These are phyloP conservation scores for Dynastes grantii DNA, from an alignment of 2,888 invertebrate genomes.

Conservation along the genomic window DNA sequence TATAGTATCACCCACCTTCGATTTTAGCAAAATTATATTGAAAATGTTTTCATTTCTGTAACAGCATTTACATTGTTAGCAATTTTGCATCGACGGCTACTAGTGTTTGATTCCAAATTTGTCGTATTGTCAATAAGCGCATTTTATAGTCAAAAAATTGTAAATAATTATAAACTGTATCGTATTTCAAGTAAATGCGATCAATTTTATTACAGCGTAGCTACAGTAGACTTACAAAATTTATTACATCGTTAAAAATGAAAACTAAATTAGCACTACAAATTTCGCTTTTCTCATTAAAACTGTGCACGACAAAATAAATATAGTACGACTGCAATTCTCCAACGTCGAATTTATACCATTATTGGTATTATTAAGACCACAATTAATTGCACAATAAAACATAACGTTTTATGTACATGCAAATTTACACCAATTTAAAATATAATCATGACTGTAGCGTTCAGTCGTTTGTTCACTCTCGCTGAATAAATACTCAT, in stretches of 20 bases:
- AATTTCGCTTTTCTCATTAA: constrained; percentile 30
- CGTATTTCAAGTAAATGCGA: not conserved
- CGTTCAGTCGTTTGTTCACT: constrained; percentile 36
- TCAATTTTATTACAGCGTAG: not conserved
- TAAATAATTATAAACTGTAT: no score
- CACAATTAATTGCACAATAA: constrained; percentile 41
- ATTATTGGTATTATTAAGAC: constrained; percentile 42
- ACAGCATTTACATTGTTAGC: no score
- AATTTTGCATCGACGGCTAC: no score
- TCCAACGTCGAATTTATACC: constrained; percentile 17
- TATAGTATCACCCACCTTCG: no score
- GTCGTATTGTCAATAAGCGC: not conserved
- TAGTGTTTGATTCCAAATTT: no score
- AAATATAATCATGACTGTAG: constrained; percentile 36
- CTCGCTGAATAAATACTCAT: constrained; percentile 1
- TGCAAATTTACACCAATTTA: constrained; percentile 44
- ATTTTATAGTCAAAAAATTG: not conserved
- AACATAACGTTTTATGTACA: constrained; percentile 42
- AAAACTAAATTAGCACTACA: constrained; percentile 10
- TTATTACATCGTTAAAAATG: constrained; percentile 18
- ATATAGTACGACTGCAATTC: not conserved
- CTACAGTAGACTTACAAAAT: not conserved
- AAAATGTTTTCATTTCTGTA: no score
- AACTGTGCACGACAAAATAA: constrained; percentile 21
- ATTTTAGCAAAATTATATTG: no score